Evolutionary conservation across 2,797 vertebrate genomes (phyloP), one percentile per base, ranked within the genome.

Genomic region (Tragopan temminckii): DNA sequence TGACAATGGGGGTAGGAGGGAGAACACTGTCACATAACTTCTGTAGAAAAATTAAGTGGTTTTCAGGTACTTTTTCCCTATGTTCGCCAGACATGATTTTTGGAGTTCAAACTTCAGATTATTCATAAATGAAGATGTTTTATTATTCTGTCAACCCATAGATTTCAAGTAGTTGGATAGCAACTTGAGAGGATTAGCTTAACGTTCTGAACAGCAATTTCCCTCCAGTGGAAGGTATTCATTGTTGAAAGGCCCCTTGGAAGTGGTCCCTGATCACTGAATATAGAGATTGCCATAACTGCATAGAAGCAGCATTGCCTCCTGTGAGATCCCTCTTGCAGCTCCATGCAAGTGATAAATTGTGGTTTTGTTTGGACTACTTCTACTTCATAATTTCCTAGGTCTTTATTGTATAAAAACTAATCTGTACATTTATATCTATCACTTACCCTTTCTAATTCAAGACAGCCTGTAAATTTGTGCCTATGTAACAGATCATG

Each of bases 241-340:
- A 14, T 40, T 77, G 25, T 57, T 61, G 42, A 83, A 71, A 88
- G 62, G 20, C 53, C 18, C 55, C 18, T 67, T 67, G 40, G 13
- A 88, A 85, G 67, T 45, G 6, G 53, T n/a, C 19, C 53, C 23
- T 86, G 29, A 58, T 53, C 11, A 10, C 2, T 71, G 36, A 35
- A 42, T 50, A 50, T 18, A 64, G 33, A 3, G 1, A 83, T 9
- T 0, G 0, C 27, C 3, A 1, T 15, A 74, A 66, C 21, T 17
- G 11, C 29, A 29, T 18, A 61, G 40, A 46, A 76, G 35, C 14
- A 55, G 24, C 23, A 15, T 23, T 57, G 29, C 24, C 3, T 36
- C 19, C 20, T 45, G 1, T 43, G 25, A 29, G 5, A 5, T 48
- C 19, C 4, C 5, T 61, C 64, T 55, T 58, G 55, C 59, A 52